Conservation (phyloP, 2,797 vertebrate species). For the Galago senegalensis region DNA sequence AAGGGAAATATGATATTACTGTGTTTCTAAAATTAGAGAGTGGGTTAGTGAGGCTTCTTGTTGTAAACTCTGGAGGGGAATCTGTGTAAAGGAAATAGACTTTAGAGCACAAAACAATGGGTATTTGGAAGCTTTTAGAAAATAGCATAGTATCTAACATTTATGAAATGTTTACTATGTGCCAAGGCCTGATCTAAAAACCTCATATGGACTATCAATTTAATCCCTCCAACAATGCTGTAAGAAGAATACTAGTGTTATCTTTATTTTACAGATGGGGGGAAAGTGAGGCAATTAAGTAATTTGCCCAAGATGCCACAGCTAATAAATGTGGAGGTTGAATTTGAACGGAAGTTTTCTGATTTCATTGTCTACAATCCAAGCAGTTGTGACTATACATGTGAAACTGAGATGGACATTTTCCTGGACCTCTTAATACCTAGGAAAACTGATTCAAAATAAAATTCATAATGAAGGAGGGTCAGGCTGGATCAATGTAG, state of each 20-base stretch:
- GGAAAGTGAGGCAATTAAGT: neutral
- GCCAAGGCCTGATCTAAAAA: conserved; percentile 21
- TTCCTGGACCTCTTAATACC: neutral
- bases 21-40: conserved; percentile 77
- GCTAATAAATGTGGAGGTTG: neutral
- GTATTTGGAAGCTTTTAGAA: conserved; percentile 60
- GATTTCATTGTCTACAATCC: neutral
- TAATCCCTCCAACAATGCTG: neutral
- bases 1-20: conserved; percentile 77
- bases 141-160: conserved; percentile 25
- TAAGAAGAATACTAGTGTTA: conserved; percentile 18
- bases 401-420: neutral
- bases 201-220: conserved; percentile 28
- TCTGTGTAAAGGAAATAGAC: conserved; percentile 43
- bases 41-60: neutral
- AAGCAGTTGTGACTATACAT: conserved; percentile 36
- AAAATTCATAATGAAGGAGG: conserved; percentile 31
- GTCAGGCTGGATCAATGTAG: neutral
- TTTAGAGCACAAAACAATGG: neutral
- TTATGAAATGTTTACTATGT: conserved; percentile 50
- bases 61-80: conserved; percentile 26
- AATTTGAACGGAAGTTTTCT: conserved; percentile 36
- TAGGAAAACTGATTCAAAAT: conserved; percentile 4
- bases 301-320: conserved; percentile 55
- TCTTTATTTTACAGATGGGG: conserved; percentile 14